phyloP scores from a whole-genome alignment of 1,140 invertebrate species.

The Teleogryllus occipitalis region DNA sequence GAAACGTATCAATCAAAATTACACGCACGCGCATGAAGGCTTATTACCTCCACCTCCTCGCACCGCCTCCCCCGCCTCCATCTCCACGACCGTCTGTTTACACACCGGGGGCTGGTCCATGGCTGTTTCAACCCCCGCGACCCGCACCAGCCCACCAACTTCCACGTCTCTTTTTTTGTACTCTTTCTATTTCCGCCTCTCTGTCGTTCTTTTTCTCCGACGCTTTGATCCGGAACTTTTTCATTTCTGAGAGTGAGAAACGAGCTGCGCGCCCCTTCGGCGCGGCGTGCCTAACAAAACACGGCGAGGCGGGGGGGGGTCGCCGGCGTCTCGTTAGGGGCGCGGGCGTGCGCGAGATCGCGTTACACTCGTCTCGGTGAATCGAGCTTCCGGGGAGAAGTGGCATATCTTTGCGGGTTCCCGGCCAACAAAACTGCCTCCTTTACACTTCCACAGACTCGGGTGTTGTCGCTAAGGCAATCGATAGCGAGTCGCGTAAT shows the following conservation, averaged over 20 bases:
- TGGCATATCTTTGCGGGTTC: too few species aligned
- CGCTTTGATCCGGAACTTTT: slow-evolving; percentile 1
- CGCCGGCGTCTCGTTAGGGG: background rate
- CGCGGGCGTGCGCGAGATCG: background rate
- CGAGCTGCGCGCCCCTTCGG: background rate
- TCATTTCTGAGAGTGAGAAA: background rate
- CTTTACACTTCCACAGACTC: too few species aligned
- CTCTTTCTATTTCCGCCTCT: background rate
- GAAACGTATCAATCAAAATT: background rate
- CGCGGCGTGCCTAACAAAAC: background rate
- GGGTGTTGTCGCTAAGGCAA: too few species aligned
- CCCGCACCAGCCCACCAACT: background rate
- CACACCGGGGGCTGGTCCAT: background rate
- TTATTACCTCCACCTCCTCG: background rate
- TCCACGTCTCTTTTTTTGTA: background rate
- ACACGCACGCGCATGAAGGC: background rate
- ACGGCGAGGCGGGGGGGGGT: too few species aligned
- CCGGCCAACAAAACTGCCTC: too few species aligned
- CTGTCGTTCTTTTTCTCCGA: background rate
- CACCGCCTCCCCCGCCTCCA: background rate
- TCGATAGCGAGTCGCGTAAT: too few species aligned
- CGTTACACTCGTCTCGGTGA: background rate
- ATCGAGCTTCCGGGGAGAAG: too few species aligned
- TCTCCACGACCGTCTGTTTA: background rate
- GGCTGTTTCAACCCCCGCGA: too few species aligned